Evolutionary conservation across 2,888 invertebrate genomes (phyloP).

Genomic region (Agrypnus murinus): DNA sequence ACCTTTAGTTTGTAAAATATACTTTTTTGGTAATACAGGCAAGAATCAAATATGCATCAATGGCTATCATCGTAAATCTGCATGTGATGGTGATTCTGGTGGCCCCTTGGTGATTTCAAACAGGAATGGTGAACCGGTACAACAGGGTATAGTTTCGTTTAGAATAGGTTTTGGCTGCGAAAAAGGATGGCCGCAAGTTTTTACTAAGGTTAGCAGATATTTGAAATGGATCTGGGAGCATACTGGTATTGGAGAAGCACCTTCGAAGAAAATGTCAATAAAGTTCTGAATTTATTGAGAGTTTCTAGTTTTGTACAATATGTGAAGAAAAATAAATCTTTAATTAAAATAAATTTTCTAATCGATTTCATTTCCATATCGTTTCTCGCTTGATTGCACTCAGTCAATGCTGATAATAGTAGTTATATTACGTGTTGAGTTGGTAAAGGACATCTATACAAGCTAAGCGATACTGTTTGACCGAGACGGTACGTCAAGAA

Average conservation of each 20-base stretch:
- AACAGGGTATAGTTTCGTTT: conserved; percentile 33
- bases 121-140: conserved; percentile 8
- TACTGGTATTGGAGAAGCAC: conserved; percentile 41
- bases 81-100: conserved; percentile 73
- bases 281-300: too few relatives aligned
- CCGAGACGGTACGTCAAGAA: too few relatives aligned
- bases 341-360: too few relatives aligned
- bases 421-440: too few relatives aligned
- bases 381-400: too few relatives aligned
- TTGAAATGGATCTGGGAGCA: conserved; percentile 42
- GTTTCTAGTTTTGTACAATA: too few relatives aligned
- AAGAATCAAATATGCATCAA: conserved; percentile 72
- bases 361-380: too few relatives aligned
- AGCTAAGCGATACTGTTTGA: too few relatives aligned
- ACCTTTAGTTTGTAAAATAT: conserved; percentile 70
- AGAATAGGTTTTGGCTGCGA: conserved; percentile 33
- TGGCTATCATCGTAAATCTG: conserved; percentile 69
- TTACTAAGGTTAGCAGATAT: conserved; percentile 37
- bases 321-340: too few relatives aligned
- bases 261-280: too few relatives aligned
- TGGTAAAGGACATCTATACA: too few relatives aligned
- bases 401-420: too few relatives aligned
- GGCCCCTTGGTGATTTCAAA: conserved; percentile 58
- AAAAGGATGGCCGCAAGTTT: conserved; percentile 33
- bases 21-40: conserved; percentile 65